phyloP scores from a whole-genome alignment of 1,140 invertebrate species.

The Batillaria attramentaria region DNA sequence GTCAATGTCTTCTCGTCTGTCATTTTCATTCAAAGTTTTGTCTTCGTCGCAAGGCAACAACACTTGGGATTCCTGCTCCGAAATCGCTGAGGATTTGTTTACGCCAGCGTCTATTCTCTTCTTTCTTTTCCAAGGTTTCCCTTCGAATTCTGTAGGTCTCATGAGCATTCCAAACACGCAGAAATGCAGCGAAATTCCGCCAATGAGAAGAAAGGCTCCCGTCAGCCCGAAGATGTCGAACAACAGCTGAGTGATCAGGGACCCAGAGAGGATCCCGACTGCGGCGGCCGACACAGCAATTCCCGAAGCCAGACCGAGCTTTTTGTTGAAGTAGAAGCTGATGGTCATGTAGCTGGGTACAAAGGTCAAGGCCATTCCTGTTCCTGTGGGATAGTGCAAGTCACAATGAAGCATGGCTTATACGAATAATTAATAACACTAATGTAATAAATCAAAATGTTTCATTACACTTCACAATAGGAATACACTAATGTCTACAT shows the following conservation, averaged over 20 bases:
- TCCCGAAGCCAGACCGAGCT: conserved; percentile 37
- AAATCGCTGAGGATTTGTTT: too few relatives aligned
- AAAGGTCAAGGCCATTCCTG: conserved; percentile 14
- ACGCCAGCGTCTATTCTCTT: too few relatives aligned
- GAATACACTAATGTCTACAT: too few relatives aligned
- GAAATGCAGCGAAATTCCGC: neutral
- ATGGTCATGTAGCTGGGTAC: conserved; percentile 39
- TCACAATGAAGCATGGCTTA: too few relatives aligned
- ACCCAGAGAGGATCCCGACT: neutral
- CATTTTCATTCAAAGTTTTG: too few relatives aligned
- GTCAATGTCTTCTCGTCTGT: too few relatives aligned
- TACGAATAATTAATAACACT: too few relatives aligned
- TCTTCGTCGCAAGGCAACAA: too few relatives aligned
- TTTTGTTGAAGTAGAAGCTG: conserved; percentile 40
- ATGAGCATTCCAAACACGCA: neutral
- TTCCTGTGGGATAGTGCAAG: too few relatives aligned
- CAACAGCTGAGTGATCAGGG: neutral
- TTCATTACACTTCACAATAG: too few relatives aligned
- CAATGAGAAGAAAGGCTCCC: neutral
- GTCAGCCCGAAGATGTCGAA: neutral
- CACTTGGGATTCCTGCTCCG: too few relatives aligned
- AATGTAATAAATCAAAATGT: too few relatives aligned
- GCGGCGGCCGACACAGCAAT: conserved; percentile 28
- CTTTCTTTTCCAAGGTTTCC: neutral
- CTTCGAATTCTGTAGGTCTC: neutral